Evolutionary conservation across 2,888 invertebrate species (phyloP).

Genomic region (Agapostemon virescens): DNA sequence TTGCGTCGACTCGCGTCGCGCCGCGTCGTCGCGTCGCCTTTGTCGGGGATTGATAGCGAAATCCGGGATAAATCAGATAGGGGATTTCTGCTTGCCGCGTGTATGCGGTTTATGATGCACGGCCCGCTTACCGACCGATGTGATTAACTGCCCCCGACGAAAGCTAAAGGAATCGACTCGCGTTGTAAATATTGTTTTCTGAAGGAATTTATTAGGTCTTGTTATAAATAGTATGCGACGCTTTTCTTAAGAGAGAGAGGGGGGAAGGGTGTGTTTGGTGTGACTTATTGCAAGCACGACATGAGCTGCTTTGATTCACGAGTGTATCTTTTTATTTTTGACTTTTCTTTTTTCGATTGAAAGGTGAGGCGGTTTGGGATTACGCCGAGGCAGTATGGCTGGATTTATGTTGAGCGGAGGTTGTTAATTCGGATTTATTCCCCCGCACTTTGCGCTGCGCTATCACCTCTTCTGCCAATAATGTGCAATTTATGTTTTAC

Average conservation of each 20-base stretch:
- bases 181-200: neutral
- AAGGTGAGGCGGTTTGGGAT: neutral
- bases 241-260: neutral
- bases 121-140: neutral
- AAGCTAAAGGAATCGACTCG: neutral
- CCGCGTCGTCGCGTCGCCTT: slow-evolving; percentile 66
- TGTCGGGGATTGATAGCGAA: slow-evolving; percentile 61
- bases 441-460: neutral
- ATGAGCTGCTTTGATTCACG: neutral
- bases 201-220: neutral
- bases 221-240: neutral
- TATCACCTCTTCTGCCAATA: neutral
- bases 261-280: neutral
- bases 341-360: neutral
- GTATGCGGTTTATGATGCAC: neutral
- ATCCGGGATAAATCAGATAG: slow-evolving; percentile 49
- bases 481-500: neutral
- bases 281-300: neutral
- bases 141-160: neutral
- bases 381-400: neutral
- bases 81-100: slow-evolving; percentile 6
- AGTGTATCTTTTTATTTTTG: no score
- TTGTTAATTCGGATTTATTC: neutral
- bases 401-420: neutral
- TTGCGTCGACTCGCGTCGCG: slow-evolving; percentile 69